phyloP scores from a whole-genome alignment of 2,797 vertebrate genomes.

The Acipenser ruthenus region DNA sequence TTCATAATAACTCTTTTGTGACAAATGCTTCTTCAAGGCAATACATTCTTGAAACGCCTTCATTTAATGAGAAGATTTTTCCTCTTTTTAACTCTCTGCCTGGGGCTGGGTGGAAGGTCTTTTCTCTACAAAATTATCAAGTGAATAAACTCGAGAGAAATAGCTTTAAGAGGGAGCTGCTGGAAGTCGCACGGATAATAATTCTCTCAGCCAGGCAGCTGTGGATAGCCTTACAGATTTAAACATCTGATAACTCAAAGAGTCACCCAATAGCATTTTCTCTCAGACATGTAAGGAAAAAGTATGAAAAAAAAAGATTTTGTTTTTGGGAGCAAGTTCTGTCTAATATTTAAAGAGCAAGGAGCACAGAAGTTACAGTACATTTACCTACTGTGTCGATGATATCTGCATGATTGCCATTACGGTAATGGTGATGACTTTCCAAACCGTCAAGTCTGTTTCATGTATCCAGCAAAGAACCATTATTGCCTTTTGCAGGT shows the following conservation, averaged over 20 bases:
- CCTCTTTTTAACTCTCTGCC: constrained; percentile 10
- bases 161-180: constrained; percentile 15
- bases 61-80: constrained; percentile 21
- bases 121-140: constrained; percentile 13
- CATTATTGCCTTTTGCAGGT: not conserved
- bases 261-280: not conserved
- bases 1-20: constrained; percentile 3
- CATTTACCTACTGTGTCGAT: not conserved
- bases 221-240: not conserved
- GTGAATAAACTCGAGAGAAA: constrained; percentile 17
- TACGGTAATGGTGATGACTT: too few relatives aligned
- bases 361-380: constrained; percentile 27
- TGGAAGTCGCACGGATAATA: constrained; percentile 3
- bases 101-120: constrained; percentile 18
- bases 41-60: constrained; percentile 14
- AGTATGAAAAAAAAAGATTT: constrained; percentile 6
- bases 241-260: not conserved
- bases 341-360: not conserved
- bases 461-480: too few relatives aligned
- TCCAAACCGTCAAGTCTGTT: too few relatives aligned
- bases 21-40: constrained; percentile 9
- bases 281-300: constrained; percentile 15
- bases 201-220: not conserved
- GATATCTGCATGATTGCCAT: too few relatives aligned
- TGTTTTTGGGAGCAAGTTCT: not conserved